phyloP scores from a whole-genome alignment of 2,888 invertebrate genomes.

The Acanthosoma haemorrhoidale region DNA sequence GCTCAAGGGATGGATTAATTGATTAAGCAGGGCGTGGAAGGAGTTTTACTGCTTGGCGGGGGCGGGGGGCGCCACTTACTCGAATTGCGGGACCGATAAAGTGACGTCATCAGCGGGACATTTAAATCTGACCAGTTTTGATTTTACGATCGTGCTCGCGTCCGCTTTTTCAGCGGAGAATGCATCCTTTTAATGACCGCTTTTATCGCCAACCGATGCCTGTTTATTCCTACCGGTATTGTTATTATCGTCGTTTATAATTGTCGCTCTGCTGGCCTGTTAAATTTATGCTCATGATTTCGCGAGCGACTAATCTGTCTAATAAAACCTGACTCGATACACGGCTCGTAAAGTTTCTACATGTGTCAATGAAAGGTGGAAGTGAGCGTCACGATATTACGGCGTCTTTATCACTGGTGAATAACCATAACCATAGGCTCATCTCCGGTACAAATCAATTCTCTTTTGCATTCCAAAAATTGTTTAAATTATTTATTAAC shows the following conservation, averaged over 20 bases:
- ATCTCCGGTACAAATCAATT: no score
- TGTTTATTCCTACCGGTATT: neutral
- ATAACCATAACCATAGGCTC: no score
- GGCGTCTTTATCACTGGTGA: no score
- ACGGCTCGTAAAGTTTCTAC: neutral
- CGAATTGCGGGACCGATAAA: conserved; percentile 6
- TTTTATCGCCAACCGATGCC: neutral
- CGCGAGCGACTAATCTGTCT: neutral
- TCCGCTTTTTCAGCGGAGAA: neutral
- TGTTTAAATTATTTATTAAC: no score
- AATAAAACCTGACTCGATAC: neutral
- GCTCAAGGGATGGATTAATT: conserved; percentile 17
- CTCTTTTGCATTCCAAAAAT: no score
- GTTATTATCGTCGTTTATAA: neutral
- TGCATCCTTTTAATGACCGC: neutral
- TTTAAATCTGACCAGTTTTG: conserved; percentile 16
- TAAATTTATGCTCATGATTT: conserved; percentile 12
- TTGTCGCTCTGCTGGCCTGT: neutral
- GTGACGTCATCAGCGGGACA: conserved; percentile 21
- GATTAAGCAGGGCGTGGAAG: conserved; percentile 6
- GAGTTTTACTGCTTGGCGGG: conserved; percentile 10
- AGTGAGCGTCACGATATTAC: no score
- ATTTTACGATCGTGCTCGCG: conserved; percentile 4
- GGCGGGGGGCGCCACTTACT: neutral
- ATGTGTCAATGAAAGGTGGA: neutral